Evolutionary conservation across 2,113 vertebrate species (phyloP).

Genomic region (Cyanoramphus novaezelandiae): DNA sequence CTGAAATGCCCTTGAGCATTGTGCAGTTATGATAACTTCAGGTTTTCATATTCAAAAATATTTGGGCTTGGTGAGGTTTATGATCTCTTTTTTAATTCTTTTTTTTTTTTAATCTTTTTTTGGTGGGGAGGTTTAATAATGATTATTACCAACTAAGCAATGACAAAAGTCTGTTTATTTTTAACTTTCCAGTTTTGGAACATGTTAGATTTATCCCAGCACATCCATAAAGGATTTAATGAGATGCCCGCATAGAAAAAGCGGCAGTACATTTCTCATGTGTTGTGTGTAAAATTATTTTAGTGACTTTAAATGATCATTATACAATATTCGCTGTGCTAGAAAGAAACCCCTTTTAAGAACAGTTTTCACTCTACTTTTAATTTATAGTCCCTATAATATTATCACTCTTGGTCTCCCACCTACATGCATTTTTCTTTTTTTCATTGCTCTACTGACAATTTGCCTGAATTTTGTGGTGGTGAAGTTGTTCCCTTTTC

Average conservation of each 20-base stretch:
- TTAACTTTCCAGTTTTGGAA: background rate
- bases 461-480: constrained; percentile 16
- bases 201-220: background rate
- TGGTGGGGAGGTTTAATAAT: background rate
- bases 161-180: background rate
- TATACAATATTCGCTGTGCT: background rate
- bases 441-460: background rate
- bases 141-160: background rate
- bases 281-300: background rate
- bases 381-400: background rate
- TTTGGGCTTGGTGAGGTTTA: background rate
- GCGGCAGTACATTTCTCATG: background rate
- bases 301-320: background rate
- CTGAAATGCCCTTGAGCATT: background rate
- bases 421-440: background rate
- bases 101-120: background rate
- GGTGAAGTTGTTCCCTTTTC: background rate
- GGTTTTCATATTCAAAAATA: background rate
- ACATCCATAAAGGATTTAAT: background rate
- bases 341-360: constrained; percentile 12
- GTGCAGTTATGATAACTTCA: background rate
- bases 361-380: constrained; percentile 1
- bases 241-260: background rate
- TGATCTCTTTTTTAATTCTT: background rate
- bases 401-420: background rate